Evolutionary conservation across 2,113 vertebrate genomes (phyloP).

Genomic region (Pachypanchax playfairii): DNA sequence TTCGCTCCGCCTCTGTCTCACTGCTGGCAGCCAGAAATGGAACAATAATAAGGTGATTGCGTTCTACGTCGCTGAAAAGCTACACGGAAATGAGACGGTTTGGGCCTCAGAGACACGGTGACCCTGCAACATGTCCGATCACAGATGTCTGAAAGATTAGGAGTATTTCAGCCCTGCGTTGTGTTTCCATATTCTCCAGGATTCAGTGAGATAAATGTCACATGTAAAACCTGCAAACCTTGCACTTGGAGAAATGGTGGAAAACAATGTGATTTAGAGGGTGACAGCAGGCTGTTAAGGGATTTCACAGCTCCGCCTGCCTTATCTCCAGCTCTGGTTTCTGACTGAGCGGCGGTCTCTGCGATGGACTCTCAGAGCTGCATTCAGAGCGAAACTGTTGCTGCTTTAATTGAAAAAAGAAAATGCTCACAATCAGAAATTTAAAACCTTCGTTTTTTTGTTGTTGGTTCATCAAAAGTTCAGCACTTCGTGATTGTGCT

Average conservation of each 20-base stretch:
- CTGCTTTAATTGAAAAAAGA: slow-evolving; percentile 74
- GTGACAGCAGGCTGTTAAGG: slow-evolving; percentile 55
- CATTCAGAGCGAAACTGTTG: slow-evolving; percentile 40
- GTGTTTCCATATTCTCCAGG: slow-evolving; percentile 37
- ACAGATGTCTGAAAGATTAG: slow-evolving; percentile 47
- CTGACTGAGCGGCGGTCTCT: slow-evolving; percentile 34
- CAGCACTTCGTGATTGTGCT: slow-evolving; percentile 62
- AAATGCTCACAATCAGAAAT: slow-evolving; percentile 66
- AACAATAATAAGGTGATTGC: slow-evolving; percentile 63
- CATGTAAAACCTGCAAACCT: slow-evolving; percentile 39
- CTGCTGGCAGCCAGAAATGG: slow-evolving; percentile 47
- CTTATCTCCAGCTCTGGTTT: slow-evolving; percentile 64
- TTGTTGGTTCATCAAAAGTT: slow-evolving; percentile 73
- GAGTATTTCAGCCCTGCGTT: slow-evolving; percentile 24
- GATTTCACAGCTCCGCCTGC: slow-evolving; percentile 53
- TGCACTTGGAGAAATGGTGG: slow-evolving; percentile 52
- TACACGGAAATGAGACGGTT: slow-evolving; percentile 61
- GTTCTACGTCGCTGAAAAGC: slow-evolving; percentile 57
- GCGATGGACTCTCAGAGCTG: slow-evolving; percentile 43
- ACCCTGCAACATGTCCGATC: slow-evolving; percentile 51
- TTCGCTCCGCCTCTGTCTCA: slow-evolving; percentile 31
- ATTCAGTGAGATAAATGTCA: slow-evolving; percentile 46
- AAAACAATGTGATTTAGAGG: slow-evolving; percentile 72
- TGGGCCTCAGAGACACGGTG: slow-evolving; percentile 45
- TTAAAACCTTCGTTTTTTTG: slow-evolving; percentile 50